Base-by-base conservation (phyloP, 2,888 invertebrate species). In the Oxytorus armatus region DNA sequence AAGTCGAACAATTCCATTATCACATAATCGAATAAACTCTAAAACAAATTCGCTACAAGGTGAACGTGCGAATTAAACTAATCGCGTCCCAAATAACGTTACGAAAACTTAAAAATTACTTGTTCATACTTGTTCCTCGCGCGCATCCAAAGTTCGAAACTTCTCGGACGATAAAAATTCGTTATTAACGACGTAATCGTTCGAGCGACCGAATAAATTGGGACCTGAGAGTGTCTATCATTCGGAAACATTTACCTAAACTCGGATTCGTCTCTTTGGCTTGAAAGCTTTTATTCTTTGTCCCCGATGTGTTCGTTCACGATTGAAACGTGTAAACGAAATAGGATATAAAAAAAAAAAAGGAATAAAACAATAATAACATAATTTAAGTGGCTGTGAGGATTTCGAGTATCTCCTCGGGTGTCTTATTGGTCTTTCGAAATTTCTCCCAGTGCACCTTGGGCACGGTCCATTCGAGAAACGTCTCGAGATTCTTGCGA, bases 401-500 rank as follows among this genome's bases (percentile, higher is more conserved):
- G 81, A 96, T 94, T 90, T 96, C 96, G 79, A 97, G 92, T 79
- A 97, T 93, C 87, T 96, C 96, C 89, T 97, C 97, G 0, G 95
- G 95, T 0, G 95, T 95, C 85, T 96, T 95, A 82, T 96, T 95
- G 88, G 96, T 95, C 79, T 93, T 94, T 82, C 93, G 94, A 86
- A 97, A 96, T 85, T 94, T 94, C 23, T 95, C 94, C 96, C 97
- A 96, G 86, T 96, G 95, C 47, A 94, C 93, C 84, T 94, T 94
- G 0, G 97, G 97, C 59, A 97, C 95, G 11, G 97, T 97, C 94
- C 96, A 96, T 74, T 96, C 95, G 5, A 97, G 92, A 84, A 97
- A 94, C 86, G 95, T 95, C 87, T 96, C 94, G 21, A 97, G 95
- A 91, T 97, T 97, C 49, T 93, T 93, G 84, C 95, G 95, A 18